These are phyloP conservation scores for Herminia tarsipennalis DNA, from an alignment of 2,888 invertebrate genomes.

Conservation along the genomic window DNA sequence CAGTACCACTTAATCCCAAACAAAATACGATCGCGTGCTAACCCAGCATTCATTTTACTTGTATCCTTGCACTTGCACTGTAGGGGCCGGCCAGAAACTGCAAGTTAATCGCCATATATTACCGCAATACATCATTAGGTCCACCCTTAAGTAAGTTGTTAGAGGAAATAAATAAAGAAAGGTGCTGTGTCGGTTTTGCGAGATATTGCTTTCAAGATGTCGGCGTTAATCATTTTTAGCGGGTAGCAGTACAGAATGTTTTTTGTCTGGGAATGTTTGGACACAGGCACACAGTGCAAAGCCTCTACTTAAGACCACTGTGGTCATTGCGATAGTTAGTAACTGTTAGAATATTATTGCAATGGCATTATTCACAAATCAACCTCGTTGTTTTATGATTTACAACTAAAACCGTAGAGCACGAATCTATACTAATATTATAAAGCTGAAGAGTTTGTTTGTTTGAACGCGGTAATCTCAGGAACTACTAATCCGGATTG, in stretches of 20 bases:
- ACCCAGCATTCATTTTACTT: slow-evolving; percentile 56
- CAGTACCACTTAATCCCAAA: slow-evolving; percentile 64
- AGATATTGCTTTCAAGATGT: slow-evolving; percentile 42
- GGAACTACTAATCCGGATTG: too few species aligned
- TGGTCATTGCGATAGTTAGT: too few species aligned
- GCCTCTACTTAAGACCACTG: too few species aligned
- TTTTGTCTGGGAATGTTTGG: too few species aligned
- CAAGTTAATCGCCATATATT: slow-evolving; percentile 77
- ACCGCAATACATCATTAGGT: slow-evolving; percentile 66
- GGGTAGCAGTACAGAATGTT: slow-evolving; percentile 9
- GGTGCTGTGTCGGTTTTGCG: slow-evolving; percentile 40
- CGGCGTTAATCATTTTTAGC: slow-evolving; percentile 53
- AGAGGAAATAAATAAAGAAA: slow-evolving; percentile 55
- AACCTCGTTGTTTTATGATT: too few species aligned
- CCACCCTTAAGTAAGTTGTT: slow-evolving; percentile 51
- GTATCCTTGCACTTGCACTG: slow-evolving; percentile 63
- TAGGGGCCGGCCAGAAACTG: slow-evolving; percentile 64
- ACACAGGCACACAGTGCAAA: too few species aligned
- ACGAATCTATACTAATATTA: too few species aligned
- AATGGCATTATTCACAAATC: too few species aligned
- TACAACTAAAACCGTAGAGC: too few species aligned
- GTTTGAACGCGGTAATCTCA: too few species aligned
- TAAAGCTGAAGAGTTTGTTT: too few species aligned
- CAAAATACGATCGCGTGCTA: slow-evolving; percentile 76
- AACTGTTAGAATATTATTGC: too few species aligned